Percentiles rank a stretch among this genome's conserved stretches.
phyloP scores from a whole-genome alignment of 2,888 invertebrate genomes.

The Drosophila rellima region DNA sequence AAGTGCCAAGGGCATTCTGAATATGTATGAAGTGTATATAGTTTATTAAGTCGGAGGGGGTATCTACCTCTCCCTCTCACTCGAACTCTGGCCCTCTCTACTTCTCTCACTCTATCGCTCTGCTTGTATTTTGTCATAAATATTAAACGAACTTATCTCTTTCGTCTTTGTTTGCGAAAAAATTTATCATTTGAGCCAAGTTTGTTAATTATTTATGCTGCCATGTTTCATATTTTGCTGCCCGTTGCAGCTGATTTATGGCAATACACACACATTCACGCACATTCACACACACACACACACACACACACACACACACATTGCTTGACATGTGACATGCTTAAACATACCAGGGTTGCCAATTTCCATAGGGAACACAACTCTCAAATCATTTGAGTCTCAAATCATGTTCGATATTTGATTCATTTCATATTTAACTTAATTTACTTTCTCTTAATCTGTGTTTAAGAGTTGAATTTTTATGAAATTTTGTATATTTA shows the following conservation, averaged over 20 bases:
- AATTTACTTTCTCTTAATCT: conserved; percentile 9
- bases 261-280: conserved; percentile 25
- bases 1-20: conserved; percentile 76
- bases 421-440: conserved; percentile 11
- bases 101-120: conserved; percentile 1
- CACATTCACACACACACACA: conserved; percentile 26
- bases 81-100: background rate
- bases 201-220: conserved; percentile 86
- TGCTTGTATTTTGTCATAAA: conserved; percentile 83
- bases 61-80: background rate
- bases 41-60: conserved; percentile 30
- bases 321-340: conserved; percentile 42
- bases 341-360: conserved; percentile 3
- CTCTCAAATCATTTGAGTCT: conserved; percentile 3
- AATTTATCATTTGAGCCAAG: conserved; percentile 83
- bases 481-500: no score
- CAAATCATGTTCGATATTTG: conserved; percentile 20
- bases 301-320: conserved; percentile 5
- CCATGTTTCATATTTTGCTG: conserved; percentile 70
- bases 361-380: conserved; percentile 20
- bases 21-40: conserved; percentile 44
- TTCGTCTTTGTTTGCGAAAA: conserved; percentile 68
- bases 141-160: conserved; percentile 86
- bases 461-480: no score
- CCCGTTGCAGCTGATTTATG: conserved; percentile 68